Percentiles rank a stretch among this genome's conserved stretches.
phyloP scores from a whole-genome alignment of 2,888 invertebrate species.

The Phasia obesa region DNA sequence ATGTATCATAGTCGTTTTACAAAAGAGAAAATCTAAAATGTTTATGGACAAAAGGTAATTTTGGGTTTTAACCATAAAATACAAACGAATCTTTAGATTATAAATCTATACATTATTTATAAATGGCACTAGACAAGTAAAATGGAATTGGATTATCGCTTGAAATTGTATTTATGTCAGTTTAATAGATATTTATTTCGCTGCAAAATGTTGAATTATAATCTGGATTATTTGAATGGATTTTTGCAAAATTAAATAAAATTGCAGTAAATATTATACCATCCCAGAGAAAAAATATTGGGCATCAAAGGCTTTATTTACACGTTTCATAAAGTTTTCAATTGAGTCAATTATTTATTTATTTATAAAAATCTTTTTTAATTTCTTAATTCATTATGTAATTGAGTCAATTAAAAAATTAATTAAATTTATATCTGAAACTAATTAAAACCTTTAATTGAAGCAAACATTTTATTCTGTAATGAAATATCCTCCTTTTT shows the following conservation, averaged over 20 bases:
- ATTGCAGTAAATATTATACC: too few species aligned
- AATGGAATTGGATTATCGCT: conserved; percentile 7
- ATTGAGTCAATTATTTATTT: too few species aligned
- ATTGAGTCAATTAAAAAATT: too few species aligned
- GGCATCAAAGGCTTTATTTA: too few species aligned
- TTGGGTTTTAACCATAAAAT: conserved; percentile 51
- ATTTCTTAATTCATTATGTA: too few species aligned
- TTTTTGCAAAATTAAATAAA: neutral
- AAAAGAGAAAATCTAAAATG: conserved; percentile 17
- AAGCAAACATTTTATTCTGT: too few species aligned
- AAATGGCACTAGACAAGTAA: conserved; percentile 48
- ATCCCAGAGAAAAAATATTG: too few species aligned
- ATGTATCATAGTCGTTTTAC: conserved; percentile 13
- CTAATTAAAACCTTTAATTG: too few species aligned
- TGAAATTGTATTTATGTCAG: conserved; percentile 43
- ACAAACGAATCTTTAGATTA: conserved; percentile 62
- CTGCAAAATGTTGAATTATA: conserved; percentile 10
- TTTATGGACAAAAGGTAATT: conserved; percentile 43
- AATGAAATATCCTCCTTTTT: too few species aligned
- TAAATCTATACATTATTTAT: conserved; percentile 49
- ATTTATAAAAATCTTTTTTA: too few species aligned
- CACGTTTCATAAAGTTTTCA: too few species aligned
- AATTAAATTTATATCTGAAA: too few species aligned
- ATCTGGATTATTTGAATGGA: conserved; percentile 8
- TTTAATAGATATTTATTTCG: conserved; percentile 27